Conservation (phyloP, 37 sponge, comb jelly and placozoan species). For the Bolinopsis microptera region DNA sequence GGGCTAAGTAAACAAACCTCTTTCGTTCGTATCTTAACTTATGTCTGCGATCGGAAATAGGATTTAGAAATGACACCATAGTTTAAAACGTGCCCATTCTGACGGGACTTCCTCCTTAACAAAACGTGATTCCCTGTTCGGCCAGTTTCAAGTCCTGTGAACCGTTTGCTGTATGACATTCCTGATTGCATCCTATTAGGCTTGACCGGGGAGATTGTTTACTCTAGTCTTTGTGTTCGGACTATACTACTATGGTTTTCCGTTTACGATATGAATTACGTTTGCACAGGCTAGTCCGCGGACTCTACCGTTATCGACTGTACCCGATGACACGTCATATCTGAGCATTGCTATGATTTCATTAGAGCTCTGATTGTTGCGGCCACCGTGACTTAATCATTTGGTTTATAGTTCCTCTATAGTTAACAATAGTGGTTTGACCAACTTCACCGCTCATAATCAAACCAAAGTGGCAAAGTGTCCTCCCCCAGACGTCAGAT, state of each 20-base stretch:
- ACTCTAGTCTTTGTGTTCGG: not conserved
- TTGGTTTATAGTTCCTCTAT: not conserved
- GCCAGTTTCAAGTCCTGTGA: not conserved
- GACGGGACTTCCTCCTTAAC: not conserved
- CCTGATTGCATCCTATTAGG: not conserved
- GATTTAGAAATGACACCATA: constrained; percentile 47
- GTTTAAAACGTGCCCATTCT: constrained; percentile 45
- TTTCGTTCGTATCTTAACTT: not conserved
- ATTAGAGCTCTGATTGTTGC: not conserved
- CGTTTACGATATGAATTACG: too few relatives aligned
- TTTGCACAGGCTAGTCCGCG: not conserved
- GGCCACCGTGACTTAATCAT: not conserved
- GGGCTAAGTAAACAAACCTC: constrained; percentile 40
- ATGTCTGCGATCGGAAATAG: constrained; percentile 13
- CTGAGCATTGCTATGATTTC: not conserved
- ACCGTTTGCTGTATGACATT: not conserved
- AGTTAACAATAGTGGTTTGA: not conserved
- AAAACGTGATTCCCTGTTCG: not conserved
- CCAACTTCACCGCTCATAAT: not conserved
- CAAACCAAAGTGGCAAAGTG: not conserved
- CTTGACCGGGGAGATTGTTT: not conserved
- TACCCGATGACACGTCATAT: not conserved
- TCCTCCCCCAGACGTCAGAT: too few relatives aligned
- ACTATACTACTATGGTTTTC: not conserved
- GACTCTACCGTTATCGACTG: not conserved